A percentile compares a stretch with the other conserved stretches of the same genome.
These are phyloP conservation scores for Platyrinchus mystaceus DNA, from an alignment of 2,797 vertebrate genomes.

Conservation along the genomic window DNA sequence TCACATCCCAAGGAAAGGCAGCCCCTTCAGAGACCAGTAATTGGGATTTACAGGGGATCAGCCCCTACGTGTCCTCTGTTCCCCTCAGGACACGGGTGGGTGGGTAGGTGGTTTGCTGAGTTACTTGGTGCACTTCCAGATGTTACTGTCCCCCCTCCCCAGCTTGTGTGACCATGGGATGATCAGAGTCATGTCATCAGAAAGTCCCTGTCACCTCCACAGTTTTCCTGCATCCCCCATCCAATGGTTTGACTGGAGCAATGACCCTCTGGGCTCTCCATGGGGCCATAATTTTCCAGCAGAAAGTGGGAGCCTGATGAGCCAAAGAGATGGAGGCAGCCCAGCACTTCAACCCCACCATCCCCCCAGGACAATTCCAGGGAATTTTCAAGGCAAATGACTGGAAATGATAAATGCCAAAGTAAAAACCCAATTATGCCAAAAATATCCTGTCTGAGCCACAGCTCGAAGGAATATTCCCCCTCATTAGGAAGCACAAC, in stretches of 20 bases:
- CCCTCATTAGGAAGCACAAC: not conserved
- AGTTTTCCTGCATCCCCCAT: not conserved
- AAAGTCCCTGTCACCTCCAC: not conserved
- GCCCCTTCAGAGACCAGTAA: rapidly evolving
- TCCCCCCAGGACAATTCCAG: not conserved
- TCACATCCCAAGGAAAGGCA: not conserved
- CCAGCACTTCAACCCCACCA: not conserved
- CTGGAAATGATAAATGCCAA: not conserved
- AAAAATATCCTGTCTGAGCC: not conserved
- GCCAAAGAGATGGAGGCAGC: not conserved
- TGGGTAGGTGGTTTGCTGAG: not conserved
- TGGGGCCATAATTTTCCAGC: not conserved
- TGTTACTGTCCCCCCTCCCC: not conserved
- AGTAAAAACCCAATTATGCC: not conserved
- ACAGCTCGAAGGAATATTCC: not conserved
- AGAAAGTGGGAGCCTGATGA: not conserved
- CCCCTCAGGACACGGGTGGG: rapidly evolving
- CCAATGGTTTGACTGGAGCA: not conserved
- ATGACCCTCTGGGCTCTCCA: not conserved
- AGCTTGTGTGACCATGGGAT: not conserved
- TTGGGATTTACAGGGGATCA: not conserved
- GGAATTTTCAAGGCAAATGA: not conserved
- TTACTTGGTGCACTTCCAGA: not conserved
- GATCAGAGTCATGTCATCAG: not conserved
- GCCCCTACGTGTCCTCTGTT: rapidly evolving